A percentile compares a stretch with the other conserved stretches of the same genome.
Evolutionary conservation across 2,113 vertebrate genomes (phyloP).

Genomic region (Tragelaphus buxtoni): DNA sequence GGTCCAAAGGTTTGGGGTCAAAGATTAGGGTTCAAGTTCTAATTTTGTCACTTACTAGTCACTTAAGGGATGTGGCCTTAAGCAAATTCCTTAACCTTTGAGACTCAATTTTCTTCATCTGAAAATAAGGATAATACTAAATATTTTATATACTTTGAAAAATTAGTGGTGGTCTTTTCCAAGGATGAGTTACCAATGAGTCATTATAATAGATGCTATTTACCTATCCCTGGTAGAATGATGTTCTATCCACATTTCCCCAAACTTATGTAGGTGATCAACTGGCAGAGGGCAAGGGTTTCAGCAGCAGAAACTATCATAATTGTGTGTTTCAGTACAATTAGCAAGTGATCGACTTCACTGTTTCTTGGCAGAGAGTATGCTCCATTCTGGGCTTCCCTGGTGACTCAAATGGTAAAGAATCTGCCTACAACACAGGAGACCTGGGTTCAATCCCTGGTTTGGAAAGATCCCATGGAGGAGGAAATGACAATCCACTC

Average conservation of each 20-base stretch:
- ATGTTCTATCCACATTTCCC: background rate
- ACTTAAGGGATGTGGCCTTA: background rate
- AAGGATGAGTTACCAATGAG: background rate
- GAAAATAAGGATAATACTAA: background rate
- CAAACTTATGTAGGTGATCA: background rate
- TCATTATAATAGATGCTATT: background rate
- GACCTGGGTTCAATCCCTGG: background rate
- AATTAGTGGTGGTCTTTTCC: background rate
- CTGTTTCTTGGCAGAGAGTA: background rate
- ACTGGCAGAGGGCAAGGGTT: background rate
- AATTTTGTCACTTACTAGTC: background rate
- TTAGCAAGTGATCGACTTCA: background rate
- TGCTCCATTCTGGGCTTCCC: background rate
- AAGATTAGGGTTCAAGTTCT: background rate
- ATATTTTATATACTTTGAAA: background rate
- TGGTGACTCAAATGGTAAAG: background rate
- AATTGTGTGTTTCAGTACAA: background rate
- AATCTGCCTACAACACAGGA: fast-evolving
- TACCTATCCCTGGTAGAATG: background rate
- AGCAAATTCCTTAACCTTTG: background rate
- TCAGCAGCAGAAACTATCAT: background rate
- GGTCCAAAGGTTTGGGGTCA: background rate
- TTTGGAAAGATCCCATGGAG: background rate
- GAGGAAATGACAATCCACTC: background rate
- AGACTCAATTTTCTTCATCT: background rate